These are phyloP conservation scores for Trochalopteron elliotii DNA, from an alignment of 2,113 vertebrate genomes.

Conservation along the genomic window DNA sequence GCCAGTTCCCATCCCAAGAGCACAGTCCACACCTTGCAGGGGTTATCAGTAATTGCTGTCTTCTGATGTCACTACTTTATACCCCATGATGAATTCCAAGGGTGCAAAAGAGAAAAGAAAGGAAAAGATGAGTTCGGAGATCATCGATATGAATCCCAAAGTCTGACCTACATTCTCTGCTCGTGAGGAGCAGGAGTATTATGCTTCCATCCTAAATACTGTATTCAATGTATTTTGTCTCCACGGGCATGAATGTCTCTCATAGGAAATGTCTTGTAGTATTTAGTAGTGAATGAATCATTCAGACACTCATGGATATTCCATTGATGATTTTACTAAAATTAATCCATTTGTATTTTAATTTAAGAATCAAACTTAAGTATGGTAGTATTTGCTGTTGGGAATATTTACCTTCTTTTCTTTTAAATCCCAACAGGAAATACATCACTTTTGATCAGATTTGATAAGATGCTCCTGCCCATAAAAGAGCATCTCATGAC, in stretches of 20 bases:
- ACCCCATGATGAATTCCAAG: not conserved
- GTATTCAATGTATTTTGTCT: not conserved
- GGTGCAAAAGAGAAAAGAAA: not conserved
- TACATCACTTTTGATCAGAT: not conserved
- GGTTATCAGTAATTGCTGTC: not conserved
- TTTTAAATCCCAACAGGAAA: not conserved
- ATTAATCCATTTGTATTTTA: not conserved
- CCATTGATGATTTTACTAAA: not conserved
- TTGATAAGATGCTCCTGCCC: not conserved
- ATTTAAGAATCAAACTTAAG: not conserved
- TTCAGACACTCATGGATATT: not conserved
- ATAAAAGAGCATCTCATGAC: not conserved
- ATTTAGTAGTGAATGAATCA: not conserved
- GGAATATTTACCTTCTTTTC: not conserved
- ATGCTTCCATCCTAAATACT: not conserved
- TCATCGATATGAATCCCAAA: not conserved
- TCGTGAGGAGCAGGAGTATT: not conserved
- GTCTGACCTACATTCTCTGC: not conserved
- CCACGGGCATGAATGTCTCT: not conserved
- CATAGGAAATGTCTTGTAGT: not conserved
- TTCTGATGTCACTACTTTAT: not conserved
- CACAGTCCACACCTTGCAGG: not conserved
- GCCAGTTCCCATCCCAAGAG: not conserved
- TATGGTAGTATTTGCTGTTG: not conserved
- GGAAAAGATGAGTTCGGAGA: not conserved